These are phyloP conservation scores for Pycnonotus jocosus DNA, from an alignment of 2,113 vertebrate species.

Conservation along the genomic window DNA sequence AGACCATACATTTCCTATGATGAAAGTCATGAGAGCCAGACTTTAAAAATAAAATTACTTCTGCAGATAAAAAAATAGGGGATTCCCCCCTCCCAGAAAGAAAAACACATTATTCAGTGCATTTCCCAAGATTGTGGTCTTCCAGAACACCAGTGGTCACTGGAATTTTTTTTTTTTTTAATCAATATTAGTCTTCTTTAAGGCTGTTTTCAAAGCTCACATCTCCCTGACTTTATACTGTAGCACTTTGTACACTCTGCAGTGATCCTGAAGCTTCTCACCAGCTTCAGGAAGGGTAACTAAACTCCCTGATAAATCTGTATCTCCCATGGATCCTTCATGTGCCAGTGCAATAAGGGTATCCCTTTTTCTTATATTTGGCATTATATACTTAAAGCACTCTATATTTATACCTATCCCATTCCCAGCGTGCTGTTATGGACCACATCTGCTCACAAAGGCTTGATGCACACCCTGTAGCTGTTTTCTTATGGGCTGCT, in stretches of 20 bases:
- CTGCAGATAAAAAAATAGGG: neutral
- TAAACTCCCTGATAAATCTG: neutral
- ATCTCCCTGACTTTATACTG: neutral
- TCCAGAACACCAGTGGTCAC: neutral
- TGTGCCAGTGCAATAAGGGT: neutral
- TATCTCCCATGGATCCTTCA: neutral
- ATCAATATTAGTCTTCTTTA: neutral
- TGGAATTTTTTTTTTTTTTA: neutral
- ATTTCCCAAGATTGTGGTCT: neutral
- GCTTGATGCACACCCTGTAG: neutral
- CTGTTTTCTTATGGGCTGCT: neutral
- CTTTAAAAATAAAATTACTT: neutral
- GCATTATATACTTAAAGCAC: neutral
- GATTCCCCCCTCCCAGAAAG: fast-evolving
- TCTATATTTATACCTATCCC: neutral
- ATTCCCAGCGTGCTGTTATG: neutral
- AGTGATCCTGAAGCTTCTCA: neutral
- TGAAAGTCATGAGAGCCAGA: neutral
- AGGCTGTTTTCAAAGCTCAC: neutral
- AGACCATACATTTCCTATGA: neutral
- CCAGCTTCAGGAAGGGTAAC: neutral
- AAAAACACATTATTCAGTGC: neutral
- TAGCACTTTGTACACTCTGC: neutral
- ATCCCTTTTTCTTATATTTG: neutral
- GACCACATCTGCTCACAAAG: neutral